Evolutionary conservation across 2,888 invertebrate genomes (phyloP), one percentile per base, ranked within the genome.

Genomic region (Zhengitettix transpicula): DNA sequence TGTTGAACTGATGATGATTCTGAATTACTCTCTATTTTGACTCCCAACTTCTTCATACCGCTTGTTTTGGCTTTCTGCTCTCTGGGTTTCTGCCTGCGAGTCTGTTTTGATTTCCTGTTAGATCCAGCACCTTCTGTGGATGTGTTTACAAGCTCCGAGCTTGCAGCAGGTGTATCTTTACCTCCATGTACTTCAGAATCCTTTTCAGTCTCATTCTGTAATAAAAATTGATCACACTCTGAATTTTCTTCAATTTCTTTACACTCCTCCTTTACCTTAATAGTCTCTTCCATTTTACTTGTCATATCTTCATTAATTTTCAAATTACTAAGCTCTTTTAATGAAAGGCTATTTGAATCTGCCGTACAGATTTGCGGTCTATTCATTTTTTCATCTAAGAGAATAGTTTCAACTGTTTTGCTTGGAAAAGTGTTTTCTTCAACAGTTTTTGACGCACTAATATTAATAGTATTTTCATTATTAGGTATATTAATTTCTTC

Each of bases 31-130:
- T 12, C n/a, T 47, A 47, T 47, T 47, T 47, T 47, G 47, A n/a
- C n/a, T 47, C 47, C 47, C n/a, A 47, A n/a, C 47, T 47, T 47
- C 47, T 47, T 47, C 47, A 14, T 47, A 8, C 12, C 47, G 8
- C 47, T n/a, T 8, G 47, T 47, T n/a, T 47, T 47, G 28, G 28
- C 3, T 47, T 47, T 47, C n/a, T 12, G 56, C 56, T 10, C 63
- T 55, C 56, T 62, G 60, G 54, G 58, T 60, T 51, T 62, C 61
- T 52, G 63, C 57, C 14, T 12, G 12, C 2, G 5, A 14, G 2
- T 47, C 47, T 47, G 2, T 47, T 8, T 47, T 8, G 12, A 5
- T 47, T 47, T 14, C 2, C 47, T 47, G 5, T 47, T 1, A 14
- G 12, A 8, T 47, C 47, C 12, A 8, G 14, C 12, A 7, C 8